phyloP scores from a whole-genome alignment of 2,888 invertebrate species.

The Chrysodeixis includens region DNA sequence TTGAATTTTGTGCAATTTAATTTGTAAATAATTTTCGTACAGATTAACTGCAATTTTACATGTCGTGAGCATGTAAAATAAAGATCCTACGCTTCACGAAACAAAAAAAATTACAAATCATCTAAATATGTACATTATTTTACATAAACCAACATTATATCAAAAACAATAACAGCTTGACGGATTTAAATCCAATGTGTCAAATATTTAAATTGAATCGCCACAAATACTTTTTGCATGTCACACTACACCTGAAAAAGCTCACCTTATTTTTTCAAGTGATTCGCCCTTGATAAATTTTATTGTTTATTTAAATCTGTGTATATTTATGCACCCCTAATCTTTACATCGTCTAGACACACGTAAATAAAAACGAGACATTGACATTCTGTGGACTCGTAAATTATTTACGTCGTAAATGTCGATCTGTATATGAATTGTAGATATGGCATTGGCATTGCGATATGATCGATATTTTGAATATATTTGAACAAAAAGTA shows the following conservation, averaged over 20 bases:
- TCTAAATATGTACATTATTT: too few species aligned
- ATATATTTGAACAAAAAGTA: not conserved
- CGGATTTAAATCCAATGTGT: not conserved
- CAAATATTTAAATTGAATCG: not conserved
- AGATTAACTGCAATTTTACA: too few species aligned
- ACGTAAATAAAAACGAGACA: slow-evolving; percentile 32
- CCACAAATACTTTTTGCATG: not conserved
- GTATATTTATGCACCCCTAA: slow-evolving; percentile 51
- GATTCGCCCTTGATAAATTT: slow-evolving; percentile 21
- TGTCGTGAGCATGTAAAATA: too few species aligned
- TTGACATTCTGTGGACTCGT: slow-evolving; percentile 20
- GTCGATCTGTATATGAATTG: slow-evolving; percentile 13
- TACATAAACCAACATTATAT: not conserved
- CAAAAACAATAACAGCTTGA: not conserved
- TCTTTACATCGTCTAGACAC: slow-evolving; percentile 46
- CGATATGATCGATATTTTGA: not conserved
- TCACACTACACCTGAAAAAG: not conserved
- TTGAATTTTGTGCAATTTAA: too few species aligned
- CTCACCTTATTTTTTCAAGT: not conserved
- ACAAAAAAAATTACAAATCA: too few species aligned
- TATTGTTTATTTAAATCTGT: slow-evolving; percentile 15
- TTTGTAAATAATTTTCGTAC: too few species aligned
- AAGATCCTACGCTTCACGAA: too few species aligned
- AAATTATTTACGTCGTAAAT: slow-evolving; percentile 20
- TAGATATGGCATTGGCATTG: slow-evolving; percentile 20